These are phyloP conservation scores for Rallus crepitans DNA, from an alignment of 2,797 vertebrate genomes.

Conservation along the genomic window DNA sequence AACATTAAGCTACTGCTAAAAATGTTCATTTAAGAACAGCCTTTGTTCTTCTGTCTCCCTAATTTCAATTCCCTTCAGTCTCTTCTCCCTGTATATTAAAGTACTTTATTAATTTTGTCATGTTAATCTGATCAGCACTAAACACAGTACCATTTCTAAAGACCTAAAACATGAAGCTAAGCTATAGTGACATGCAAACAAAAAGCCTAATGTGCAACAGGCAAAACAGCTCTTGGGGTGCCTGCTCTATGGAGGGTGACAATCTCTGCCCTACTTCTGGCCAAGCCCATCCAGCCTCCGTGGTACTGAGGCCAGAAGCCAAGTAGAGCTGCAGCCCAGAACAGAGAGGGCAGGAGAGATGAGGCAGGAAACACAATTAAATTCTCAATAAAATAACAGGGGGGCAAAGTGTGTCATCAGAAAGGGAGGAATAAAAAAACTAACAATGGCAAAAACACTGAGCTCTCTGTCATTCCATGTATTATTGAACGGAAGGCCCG, in stretches of 20 bases:
- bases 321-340: not conserved
- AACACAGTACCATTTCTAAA: conserved; percentile 27
- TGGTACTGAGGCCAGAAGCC: not conserved
- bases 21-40: conserved; percentile 65
- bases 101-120: conserved; percentile 74
- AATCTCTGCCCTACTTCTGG: not conserved
- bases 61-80: conserved; percentile 71
- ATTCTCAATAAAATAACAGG: conserved; percentile 27
- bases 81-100: conserved; percentile 55
- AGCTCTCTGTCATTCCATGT: not conserved
- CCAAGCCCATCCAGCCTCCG: not conserved
- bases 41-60: conserved; percentile 69
- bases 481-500: conserved; percentile 15
- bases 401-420: not conserved
- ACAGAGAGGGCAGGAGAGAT: not conserved
- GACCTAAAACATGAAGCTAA: not conserved
- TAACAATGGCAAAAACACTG: not conserved
- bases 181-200: not conserved
- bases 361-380: not conserved
- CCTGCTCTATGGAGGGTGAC: not conserved
- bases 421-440: not conserved
- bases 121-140: conserved; percentile 68
- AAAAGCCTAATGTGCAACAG: not conserved
- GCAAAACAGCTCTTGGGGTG: not conserved
- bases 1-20: conserved; percentile 72